Base-by-base conservation (phyloP, 2,797 vertebrate species). In the Denticeps clupeoides region DNA sequence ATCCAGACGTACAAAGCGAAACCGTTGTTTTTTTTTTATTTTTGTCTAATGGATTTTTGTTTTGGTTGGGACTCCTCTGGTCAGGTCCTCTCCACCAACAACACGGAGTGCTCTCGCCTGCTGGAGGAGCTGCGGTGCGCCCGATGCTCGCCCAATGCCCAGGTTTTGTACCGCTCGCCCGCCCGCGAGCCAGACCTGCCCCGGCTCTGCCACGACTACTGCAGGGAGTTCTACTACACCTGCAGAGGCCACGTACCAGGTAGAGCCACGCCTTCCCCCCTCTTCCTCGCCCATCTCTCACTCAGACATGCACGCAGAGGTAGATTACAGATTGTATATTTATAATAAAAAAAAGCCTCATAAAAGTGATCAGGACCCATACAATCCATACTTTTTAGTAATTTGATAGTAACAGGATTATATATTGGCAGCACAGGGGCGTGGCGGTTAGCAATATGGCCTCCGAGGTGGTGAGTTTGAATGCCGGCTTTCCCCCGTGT, bases 41-140 rank as follows among this genome's bases (percentile, higher is more conserved):
- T 23, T 35, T 11, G 13, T 18, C 31, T 16, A 5, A 10, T 47
- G 7, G 13, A 13, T 6, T 9, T 45, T 13, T 11, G 26, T 15
- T 29, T 10, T 12, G 19, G 40, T 40, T 3, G 3, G 15, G 11
- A 49, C 37, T 18, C 32, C 13, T 49, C 9, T 15, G 32, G 18
- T 45, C 4, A 12, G 95, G 87, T 93, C 77, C 88, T 93, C 81
- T 90, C 91, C 74, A 87, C 86, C 82, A 99, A 98, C 83, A 93
- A 91, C 82, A 97, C 95, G 33, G 92, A 95, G 72, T 99, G 95
- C 78, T 86, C 82, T 76, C 91, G 82, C 75, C 82, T 98, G 70
- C 82, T 99, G 78, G 91, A 96, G 70, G 95, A 98, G 83, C 88
- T 98, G 85, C 91, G 85, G 75, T 99, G 95, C 67, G 92, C 94